Base-by-base conservation (phyloP, 2,113 vertebrate genomes). In the Ranitomeya imitator region DNA sequence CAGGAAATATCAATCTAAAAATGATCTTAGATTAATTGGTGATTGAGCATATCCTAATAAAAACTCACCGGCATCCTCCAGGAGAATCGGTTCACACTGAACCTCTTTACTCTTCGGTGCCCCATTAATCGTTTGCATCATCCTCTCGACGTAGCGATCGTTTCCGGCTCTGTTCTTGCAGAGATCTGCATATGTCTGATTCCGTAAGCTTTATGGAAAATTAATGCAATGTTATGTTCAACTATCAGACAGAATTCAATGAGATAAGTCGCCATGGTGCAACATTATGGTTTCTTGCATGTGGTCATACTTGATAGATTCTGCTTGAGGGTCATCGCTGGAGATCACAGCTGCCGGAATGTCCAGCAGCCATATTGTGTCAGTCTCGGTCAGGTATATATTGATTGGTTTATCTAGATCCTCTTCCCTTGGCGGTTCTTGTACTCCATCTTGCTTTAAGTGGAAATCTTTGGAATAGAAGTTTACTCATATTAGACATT, bases 61-160 rank as follows among this genome's bases (percentile, higher is more conserved):
- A 76, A 74, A 8, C 61, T 92, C 88, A 97, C 98, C 97, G 96
- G 96, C 92, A 4, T 98, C 96, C 89, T 92, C 93, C 90, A 89
- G 85, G 83, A 79, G 0, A 83, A 96, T 86, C 51, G 19, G 87
- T 7, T 97, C 95, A 91, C 93, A 96, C 26, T 99, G 97, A 69
- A 95, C 92, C 0, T 95, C 95, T 91, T 98, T 99, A 88, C 90
- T 93, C 91, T 98, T 99, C 4, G 91, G 23, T 0, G 94, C 94
- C 79, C 92, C 94, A 0, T 93, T 96, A 81, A 98, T n/a, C 0
- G 97, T 99, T 92, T 99, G 97, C 94, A 95, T 93, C 37, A 90
- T 91, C 69, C 94, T 95, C 16, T 96, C 96, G 63, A 94, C 90
- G n/a, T 95, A 97, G 51, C 91, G 91, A 23, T 97, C 95, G 0